Evolutionary conservation across 23 tunicate species (phyloP).

Genomic region (Styela plicata): DNA sequence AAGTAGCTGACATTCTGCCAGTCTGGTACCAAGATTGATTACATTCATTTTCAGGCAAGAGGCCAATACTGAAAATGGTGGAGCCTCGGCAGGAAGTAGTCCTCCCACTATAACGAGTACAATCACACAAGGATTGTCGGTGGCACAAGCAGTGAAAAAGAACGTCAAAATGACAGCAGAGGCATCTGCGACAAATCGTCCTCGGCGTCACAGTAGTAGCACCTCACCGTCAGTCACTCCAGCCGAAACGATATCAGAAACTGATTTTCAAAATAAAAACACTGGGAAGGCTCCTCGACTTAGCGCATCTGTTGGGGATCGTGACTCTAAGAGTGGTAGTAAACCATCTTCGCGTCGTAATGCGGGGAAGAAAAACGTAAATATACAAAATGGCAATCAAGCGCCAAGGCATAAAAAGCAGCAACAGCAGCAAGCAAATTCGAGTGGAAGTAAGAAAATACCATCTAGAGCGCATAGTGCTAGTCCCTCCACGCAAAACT

Average conservation of each 20-base stretch:
- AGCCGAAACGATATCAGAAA: not conserved
- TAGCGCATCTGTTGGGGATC: not conserved
- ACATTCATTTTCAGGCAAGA: slow-evolving; percentile 29
- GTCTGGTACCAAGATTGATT: no score
- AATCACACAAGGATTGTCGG: slow-evolving; percentile 23
- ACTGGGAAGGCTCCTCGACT: not conserved
- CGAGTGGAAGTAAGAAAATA: not conserved
- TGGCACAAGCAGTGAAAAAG: slow-evolving; percentile 30
- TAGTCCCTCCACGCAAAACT: slow-evolving; percentile 19
- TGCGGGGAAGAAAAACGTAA: slow-evolving; percentile 2
- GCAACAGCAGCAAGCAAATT: slow-evolving; percentile 18
- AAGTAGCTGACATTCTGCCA: no score
- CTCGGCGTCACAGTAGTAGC: slow-evolving; percentile 9
- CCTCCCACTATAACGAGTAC: slow-evolving; percentile 13
- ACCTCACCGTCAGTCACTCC: not conserved
- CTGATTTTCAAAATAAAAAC: not conserved
- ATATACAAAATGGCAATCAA: slow-evolving; percentile 11
- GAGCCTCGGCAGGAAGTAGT: slow-evolving; percentile 9
- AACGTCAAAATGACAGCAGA: slow-evolving; percentile 1
- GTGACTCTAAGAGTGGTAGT: not conserved
- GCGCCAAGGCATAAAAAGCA: slow-evolving; percentile 34
- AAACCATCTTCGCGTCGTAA: not conserved
- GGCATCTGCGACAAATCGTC: not conserved
- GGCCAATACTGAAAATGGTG: slow-evolving; percentile 4
- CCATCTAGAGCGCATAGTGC: slow-evolving; percentile 9